phyloP scores from a whole-genome alignment of 2,113 vertebrate species.

The Callionymus lyra region DNA sequence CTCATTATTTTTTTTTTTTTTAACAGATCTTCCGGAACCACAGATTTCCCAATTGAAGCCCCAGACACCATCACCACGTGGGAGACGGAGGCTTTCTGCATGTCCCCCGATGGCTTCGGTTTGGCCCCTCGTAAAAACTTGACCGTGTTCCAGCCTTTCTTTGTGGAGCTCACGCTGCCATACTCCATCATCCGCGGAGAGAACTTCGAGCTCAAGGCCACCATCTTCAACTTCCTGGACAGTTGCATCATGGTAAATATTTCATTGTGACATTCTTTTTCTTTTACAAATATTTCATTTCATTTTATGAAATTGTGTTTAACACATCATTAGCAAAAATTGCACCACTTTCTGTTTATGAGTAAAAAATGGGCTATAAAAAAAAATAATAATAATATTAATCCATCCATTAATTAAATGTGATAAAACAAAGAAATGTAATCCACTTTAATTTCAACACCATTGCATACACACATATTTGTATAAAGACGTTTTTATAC shows the following conservation, averaged over 20 bases:
- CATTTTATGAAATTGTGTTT: neutral
- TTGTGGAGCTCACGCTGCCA: constrained; percentile 76
- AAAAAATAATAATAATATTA: too few species aligned
- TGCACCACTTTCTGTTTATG: too few species aligned
- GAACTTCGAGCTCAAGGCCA: constrained; percentile 76
- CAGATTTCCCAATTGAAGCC: constrained; percentile 55
- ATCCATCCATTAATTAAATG: too few species aligned
- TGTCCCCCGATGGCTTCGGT: constrained; percentile 70
- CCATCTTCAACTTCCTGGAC: constrained; percentile 74
- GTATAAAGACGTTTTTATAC: too few species aligned
- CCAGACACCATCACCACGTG: constrained; percentile 87
- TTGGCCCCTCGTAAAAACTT: constrained; percentile 69
- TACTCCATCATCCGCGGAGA: constrained; percentile 82
- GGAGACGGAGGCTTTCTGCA: constrained; percentile 76
- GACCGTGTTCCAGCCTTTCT: constrained; percentile 80
- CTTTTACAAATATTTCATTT: neutral
- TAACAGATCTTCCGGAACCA: constrained; percentile 63
- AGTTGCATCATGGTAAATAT: constrained; percentile 74
- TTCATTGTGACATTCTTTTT: neutral
- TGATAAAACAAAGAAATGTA: too few species aligned
- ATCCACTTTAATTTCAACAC: too few species aligned
- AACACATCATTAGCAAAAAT: too few species aligned
- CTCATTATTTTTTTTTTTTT: neutral
- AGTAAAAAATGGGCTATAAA: too few species aligned
- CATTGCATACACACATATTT: too few species aligned